Percentiles rank a stretch among this genome's conserved stretches.
Conservation (phyloP, 1,140 invertebrate genomes). For the Lysiphlebus fabarum region DNA sequence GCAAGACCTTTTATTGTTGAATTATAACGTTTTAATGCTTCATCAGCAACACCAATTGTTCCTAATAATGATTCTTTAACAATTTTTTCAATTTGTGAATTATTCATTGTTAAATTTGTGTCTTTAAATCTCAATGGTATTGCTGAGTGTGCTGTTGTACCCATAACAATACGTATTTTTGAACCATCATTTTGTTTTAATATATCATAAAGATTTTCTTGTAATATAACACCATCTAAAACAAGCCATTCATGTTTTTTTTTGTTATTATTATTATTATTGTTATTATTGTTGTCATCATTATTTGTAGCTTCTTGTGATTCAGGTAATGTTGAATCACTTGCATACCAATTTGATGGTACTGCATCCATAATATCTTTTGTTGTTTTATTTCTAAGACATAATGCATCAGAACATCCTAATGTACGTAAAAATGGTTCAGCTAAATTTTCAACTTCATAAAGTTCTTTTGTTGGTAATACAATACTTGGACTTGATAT, state of each 20-base stretch:
- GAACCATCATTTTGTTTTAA: constrained; percentile 55
- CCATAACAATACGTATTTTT: constrained; percentile 63
- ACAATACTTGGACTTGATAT: constrained; percentile 69
- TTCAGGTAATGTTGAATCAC: constrained; percentile 60
- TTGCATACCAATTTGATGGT: constrained; percentile 66
- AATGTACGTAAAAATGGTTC: constrained; percentile 59
- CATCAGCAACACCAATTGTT: constrained; percentile 58
- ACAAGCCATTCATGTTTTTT: constrained; percentile 72
- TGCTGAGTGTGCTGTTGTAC: constrained; percentile 69
- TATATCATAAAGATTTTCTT: constrained; percentile 61
- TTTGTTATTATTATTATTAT: too few relatives aligned
- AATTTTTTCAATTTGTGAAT: constrained; percentile 61
- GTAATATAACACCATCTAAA: constrained; percentile 66
- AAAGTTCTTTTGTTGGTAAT: constrained; percentile 62
- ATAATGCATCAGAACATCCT: constrained; percentile 57
- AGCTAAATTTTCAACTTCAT: constrained; percentile 61
- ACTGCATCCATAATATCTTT: constrained; percentile 65
- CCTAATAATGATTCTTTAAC: constrained; percentile 65
- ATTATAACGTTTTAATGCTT: constrained; percentile 65
- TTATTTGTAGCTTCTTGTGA: constrained; percentile 53
- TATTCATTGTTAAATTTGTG: constrained; percentile 62
- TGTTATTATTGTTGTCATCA: too few relatives aligned
- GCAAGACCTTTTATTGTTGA: constrained; percentile 62
- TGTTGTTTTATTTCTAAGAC: constrained; percentile 61
- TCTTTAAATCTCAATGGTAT: constrained; percentile 58